These are phyloP conservation scores for Pelvicachromis taeniatus DNA, from an alignment of 2,113 vertebrate genomes.

Conservation along the genomic window DNA sequence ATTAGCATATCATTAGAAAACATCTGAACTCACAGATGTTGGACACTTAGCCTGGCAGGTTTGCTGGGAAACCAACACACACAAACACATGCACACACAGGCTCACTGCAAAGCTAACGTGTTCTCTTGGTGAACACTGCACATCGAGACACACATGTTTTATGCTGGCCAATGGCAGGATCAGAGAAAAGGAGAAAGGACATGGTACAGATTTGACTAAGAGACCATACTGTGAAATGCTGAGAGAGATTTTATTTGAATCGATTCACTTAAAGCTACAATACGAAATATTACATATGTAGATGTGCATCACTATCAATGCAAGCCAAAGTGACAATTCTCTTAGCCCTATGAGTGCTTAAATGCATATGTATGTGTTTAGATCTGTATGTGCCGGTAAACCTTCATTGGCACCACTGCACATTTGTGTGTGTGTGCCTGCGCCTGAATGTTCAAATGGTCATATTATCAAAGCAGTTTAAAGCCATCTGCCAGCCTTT, in stretches of 20 bases:
- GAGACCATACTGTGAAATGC: neutral
- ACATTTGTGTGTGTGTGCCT: neutral
- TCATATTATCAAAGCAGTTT: constrained; percentile 19
- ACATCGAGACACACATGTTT: constrained; percentile 50
- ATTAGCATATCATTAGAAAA: constrained; percentile 77
- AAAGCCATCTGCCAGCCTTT: constrained; percentile 48
- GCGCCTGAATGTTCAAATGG: neutral
- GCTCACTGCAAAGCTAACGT: constrained; percentile 1
- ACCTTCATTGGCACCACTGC: neutral
- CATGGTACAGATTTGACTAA: constrained; percentile 25
- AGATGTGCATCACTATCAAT: neutral
- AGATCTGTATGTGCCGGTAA: neutral
- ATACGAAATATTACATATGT: neutral
- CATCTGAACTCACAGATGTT: constrained; percentile 77
- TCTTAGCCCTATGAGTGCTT: neutral
- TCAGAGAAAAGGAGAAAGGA: constrained; percentile 32
- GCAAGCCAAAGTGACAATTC: neutral
- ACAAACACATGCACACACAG: constrained; percentile 3
- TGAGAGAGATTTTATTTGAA: neutral
- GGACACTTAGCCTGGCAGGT: constrained; percentile 65
- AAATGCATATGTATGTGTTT: neutral
- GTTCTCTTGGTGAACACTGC: neutral
- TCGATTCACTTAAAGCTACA: neutral
- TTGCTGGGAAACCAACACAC: constrained; percentile 39
- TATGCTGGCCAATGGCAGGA: constrained; percentile 46